phyloP scores from a whole-genome alignment of 2,888 invertebrate species.

The Pandemis cinnamomeana region DNA sequence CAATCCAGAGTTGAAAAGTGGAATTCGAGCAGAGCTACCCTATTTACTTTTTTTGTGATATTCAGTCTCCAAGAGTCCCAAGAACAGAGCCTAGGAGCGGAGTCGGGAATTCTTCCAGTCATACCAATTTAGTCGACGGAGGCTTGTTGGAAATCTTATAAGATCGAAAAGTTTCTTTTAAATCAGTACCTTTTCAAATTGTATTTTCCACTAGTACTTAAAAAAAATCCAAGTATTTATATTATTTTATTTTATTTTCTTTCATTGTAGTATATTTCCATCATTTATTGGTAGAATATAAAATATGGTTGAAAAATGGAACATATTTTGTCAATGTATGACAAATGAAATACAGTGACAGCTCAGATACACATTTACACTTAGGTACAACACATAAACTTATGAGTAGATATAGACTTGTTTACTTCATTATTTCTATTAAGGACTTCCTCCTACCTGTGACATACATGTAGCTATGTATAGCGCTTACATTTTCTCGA shows the following conservation, averaged over 20 bases:
- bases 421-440: constrained; percentile 9
- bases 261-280: too few relatives aligned
- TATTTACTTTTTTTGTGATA: constrained; percentile 26
- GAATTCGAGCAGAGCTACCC: constrained; percentile 18
- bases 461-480: constrained; percentile 1
- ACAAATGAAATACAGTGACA: neutral
- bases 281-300: too few relatives aligned
- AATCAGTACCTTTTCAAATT: neutral
- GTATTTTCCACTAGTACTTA: neutral
- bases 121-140: constrained; percentile 29
- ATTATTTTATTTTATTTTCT: too few relatives aligned
- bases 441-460: constrained; percentile 29
- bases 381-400: neutral
- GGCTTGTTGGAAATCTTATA: constrained; percentile 34
- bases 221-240: too few relatives aligned
- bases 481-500: constrained; percentile 4
- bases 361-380: neutral
- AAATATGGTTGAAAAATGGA: too few relatives aligned
- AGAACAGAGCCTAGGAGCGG: constrained; percentile 19
- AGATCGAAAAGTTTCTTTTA: neutral
- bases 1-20: constrained; percentile 29
- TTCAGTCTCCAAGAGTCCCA: constrained; percentile 32
- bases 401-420: neutral
- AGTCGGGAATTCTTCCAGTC: constrained; percentile 33
- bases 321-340: too few relatives aligned